Percentiles rank a stretch among this genome's conserved stretches.
Evolutionary conservation across 2,797 vertebrate genomes (phyloP).

Genomic region (Selene dorsalis): DNA sequence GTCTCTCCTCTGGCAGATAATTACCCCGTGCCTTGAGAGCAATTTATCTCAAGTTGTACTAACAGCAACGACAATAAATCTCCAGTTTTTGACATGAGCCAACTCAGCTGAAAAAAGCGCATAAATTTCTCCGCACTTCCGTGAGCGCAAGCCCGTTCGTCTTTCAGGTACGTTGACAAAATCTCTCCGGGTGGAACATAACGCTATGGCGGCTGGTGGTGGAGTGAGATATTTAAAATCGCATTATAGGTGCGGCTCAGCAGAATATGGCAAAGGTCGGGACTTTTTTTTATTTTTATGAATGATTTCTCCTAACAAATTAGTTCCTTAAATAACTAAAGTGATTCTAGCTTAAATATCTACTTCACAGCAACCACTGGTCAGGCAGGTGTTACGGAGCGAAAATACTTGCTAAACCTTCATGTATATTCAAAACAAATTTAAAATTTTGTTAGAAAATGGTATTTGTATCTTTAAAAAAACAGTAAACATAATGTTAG

Average conservation of each 20-base stretch:
- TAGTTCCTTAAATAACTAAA: background rate
- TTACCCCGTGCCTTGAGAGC: background rate
- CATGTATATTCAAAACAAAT: background rate
- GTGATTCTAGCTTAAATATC: background rate
- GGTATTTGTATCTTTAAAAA: background rate
- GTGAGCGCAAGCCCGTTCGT: constrained; percentile 47
- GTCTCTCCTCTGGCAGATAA: background rate
- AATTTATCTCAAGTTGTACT: background rate
- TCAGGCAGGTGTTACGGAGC: background rate
- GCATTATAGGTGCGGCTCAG: background rate
- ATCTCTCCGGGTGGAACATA: constrained; percentile 60
- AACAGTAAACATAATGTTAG: too few species aligned
- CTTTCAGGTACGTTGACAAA: constrained; percentile 55
- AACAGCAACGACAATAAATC: constrained; percentile 3
- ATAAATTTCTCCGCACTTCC: constrained; percentile 71
- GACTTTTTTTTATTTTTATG: too few species aligned
- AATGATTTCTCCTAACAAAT: background rate
- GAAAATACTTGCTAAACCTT: background rate
- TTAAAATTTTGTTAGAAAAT: background rate
- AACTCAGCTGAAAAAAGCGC: constrained; percentile 65
- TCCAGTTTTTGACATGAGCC: constrained; percentile 33
- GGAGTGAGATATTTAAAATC: background rate
- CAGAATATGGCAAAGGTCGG: accelerated
- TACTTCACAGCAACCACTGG: background rate
- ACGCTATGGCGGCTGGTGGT: accelerated